A percentile compares a stretch with the other conserved stretches of the same genome.
These are phyloP conservation scores for Pseudorhombus dupliciocellatus DNA, from an alignment of 2,113 vertebrate species.

Conservation along the genomic window DNA sequence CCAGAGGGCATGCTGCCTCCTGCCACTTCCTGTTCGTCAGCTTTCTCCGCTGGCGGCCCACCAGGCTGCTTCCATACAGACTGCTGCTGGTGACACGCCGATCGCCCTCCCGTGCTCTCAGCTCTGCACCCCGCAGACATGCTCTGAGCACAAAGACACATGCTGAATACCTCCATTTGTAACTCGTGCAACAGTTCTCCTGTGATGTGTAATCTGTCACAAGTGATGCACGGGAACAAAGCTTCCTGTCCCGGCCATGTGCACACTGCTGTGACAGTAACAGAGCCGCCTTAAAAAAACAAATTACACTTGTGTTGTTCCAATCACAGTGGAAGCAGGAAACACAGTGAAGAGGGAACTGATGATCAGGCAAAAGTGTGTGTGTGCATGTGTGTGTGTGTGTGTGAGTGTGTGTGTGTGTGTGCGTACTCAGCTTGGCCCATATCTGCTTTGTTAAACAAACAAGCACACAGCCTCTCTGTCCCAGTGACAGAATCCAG, in stretches of 20 bases:
- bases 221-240: conserved; percentile 23
- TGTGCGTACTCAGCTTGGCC: conserved; percentile 38
- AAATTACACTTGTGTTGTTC: conserved; percentile 58
- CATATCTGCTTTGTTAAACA: conserved; percentile 66
- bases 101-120: conserved; percentile 13
- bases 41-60: conserved; percentile 54
- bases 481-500: conserved; percentile 10
- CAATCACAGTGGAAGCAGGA: conserved; percentile 60
- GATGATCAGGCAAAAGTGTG: conserved; percentile 56
- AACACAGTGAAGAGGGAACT: conserved; percentile 53
- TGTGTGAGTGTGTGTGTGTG: conserved; percentile 1
- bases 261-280: conserved; percentile 15
- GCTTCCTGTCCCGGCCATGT: conserved; percentile 6
- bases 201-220: conserved; percentile 21
- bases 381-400: conserved; percentile 38
- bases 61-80: conserved; percentile 38
- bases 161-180: background rate
- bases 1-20: conserved; percentile 54
- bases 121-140: conserved; percentile 21
- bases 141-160: conserved; percentile 31
- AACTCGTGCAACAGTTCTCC: background rate
- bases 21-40: conserved; percentile 77
- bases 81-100: conserved; percentile 41
- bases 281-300: conserved; percentile 35
- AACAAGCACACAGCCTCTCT: conserved; percentile 35